Percentiles rank a stretch among this genome's conserved stretches.
Conservation (phyloP, 1,140 invertebrate genomes). For the Cotesia vestalis region DNA sequence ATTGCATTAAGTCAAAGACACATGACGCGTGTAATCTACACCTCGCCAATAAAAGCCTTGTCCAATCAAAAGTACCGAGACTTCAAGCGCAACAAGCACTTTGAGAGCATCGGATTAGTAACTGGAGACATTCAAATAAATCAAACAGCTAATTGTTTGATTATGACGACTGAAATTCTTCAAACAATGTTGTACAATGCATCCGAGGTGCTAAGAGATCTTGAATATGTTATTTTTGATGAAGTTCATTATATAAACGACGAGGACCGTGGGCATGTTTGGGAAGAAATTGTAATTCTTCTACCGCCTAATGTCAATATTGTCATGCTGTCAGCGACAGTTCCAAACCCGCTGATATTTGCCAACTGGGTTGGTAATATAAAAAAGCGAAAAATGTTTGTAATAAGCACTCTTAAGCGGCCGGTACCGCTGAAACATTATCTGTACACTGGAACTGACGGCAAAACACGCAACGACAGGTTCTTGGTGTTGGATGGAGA, state of each 20-base stretch:
- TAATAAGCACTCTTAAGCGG: constrained; percentile 92
- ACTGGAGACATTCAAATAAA: constrained; percentile 98
- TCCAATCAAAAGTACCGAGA: constrained; percentile 99
- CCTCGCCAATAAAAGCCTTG: constrained; percentile 98
- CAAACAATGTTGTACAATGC: constrained; percentile 97
- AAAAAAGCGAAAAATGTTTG: constrained; percentile 92
- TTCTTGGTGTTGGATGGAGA: constrained; percentile 86
- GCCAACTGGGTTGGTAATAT: constrained; percentile 97
- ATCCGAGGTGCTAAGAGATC: constrained; percentile 91
- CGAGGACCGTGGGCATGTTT: constrained; percentile 95
- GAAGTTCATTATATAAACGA: constrained; percentile 99
- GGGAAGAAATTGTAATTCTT: constrained; percentile 98
- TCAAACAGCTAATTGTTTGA: constrained; percentile 90
- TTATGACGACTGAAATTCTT: constrained; percentile 99
- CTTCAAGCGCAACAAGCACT: constrained; percentile 82
- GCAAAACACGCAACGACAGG: constrained; percentile 82
- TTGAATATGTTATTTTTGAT: constrained; percentile 99
- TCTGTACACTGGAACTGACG: constrained; percentile 86
- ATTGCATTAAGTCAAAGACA: constrained; percentile 92
- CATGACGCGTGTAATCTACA: constrained; percentile 96
- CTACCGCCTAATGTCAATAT: constrained; percentile 94
- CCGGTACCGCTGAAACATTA: constrained; percentile 96
- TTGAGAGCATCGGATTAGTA: constrained; percentile 92
- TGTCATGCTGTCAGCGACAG: constrained; percentile 97
- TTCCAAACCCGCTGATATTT: constrained; percentile 96